phyloP scores from a whole-genome alignment of 2,113 vertebrate genomes.

The Rhadina sibilatrix region DNA sequence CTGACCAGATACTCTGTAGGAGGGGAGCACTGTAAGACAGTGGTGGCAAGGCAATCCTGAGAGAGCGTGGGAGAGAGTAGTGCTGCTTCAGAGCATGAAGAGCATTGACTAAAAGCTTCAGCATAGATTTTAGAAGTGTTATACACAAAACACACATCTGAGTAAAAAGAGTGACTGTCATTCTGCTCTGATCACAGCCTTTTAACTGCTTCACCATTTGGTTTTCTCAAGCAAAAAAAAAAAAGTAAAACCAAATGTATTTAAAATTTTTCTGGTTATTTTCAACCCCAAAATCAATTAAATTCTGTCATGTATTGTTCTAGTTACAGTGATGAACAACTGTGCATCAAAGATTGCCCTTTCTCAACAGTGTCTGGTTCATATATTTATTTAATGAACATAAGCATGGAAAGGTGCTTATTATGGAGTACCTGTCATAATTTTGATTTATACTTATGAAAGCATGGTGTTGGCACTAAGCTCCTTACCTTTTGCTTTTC shows the following conservation, averaged over 20 bases:
- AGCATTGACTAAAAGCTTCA: neutral
- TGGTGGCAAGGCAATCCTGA: neutral
- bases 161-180: neutral
- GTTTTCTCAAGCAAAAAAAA: neutral
- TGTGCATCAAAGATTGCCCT: neutral
- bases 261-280: neutral
- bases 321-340: neutral
- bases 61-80: neutral
- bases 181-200: neutral
- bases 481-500: neutral
- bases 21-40: neutral
- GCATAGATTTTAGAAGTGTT: neutral
- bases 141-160: neutral
- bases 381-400: neutral
- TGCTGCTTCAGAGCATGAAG: neutral
- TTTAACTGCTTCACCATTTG: neutral
- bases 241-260: neutral
- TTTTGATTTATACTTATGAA: neutral
- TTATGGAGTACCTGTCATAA: neutral
- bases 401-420: neutral
- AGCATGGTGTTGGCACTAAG: neutral
- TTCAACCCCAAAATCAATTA: neutral
- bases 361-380: neutral
- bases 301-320: neutral
- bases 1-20: slow-evolving; percentile 31